Percentiles rank a stretch among this genome's conserved stretches.
Evolutionary conservation across 2,888 invertebrate species (phyloP).

Genomic region (Aleiodes alternator): DNA sequence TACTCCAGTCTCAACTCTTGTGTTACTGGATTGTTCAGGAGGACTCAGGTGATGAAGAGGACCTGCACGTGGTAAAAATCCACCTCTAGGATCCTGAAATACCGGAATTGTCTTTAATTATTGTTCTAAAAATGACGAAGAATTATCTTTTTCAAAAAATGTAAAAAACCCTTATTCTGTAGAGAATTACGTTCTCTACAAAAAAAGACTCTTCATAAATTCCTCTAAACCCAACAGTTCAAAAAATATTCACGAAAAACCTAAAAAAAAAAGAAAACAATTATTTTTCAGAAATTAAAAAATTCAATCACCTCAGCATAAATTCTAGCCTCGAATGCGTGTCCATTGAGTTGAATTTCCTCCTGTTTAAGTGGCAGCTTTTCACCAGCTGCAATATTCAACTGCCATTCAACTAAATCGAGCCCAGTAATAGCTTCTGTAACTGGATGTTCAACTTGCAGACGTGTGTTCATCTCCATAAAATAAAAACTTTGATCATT

Average conservation of each 20-base stretch:
- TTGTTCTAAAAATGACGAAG: too few relatives aligned
- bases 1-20: conserved; percentile 94
- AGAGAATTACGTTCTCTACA: too few relatives aligned
- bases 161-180: too few relatives aligned
- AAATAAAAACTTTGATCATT: conserved; percentile 93
- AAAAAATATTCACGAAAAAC: too few relatives aligned
- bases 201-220: too few relatives aligned
- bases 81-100: conserved; percentile 80
- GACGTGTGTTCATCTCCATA: conserved; percentile 99
- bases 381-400: conserved; percentile 92
- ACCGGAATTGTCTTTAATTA: neutral
- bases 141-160: too few relatives aligned
- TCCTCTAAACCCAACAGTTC: too few relatives aligned
- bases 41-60: conserved; percentile 84
- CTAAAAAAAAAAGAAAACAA: neutral
- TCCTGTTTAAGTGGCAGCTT: conserved; percentile 87
- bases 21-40: conserved; percentile 81
- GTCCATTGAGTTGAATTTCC: conserved; percentile 86
- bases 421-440: conserved; percentile 98
- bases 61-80: conserved; percentile 97
- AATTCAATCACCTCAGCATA: conserved; percentile 85
- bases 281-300: neutral
- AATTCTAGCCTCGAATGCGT: conserved; percentile 97
- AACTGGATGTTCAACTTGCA: conserved; percentile 97
- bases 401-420: conserved; percentile 99